A percentile compares a stretch with the other conserved stretches of the same genome.
Evolutionary conservation across 2,113 vertebrate genomes (phyloP).

Genomic region (Erythrocercus mccallii): DNA sequence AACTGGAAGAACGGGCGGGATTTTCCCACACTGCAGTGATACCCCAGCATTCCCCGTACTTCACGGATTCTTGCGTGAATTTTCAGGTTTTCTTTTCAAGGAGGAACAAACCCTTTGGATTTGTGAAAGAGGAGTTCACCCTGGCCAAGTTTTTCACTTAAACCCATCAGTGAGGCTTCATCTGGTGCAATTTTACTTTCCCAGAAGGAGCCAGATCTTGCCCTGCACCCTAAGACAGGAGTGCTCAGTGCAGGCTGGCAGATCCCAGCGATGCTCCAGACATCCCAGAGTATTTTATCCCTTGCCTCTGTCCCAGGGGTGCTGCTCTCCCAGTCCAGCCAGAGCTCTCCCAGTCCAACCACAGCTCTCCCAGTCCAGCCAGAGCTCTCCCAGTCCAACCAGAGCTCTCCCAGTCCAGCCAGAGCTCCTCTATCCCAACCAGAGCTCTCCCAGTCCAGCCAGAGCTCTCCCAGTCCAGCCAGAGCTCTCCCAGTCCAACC

Average conservation of each 20-base stretch:
- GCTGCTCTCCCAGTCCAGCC: too few relatives aligned
- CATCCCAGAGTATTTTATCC: too few relatives aligned
- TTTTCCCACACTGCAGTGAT: neutral
- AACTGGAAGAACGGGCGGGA: neutral
- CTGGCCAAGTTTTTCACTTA: neutral
- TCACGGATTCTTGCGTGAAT: fast-evolving
- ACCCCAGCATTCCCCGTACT: neutral
- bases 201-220: neutral
- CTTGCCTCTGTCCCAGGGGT: too few relatives aligned
- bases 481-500: neutral
- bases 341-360: too few relatives aligned
- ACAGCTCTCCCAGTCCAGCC: neutral
- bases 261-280: too few relatives aligned
- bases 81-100: neutral
- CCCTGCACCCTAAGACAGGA: too few relatives aligned
- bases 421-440: too few relatives aligned
- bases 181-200: neutral
- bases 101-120: neutral
- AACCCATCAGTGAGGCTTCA: neutral
- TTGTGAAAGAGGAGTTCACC: neutral
- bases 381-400: too few relatives aligned
- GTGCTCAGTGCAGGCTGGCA: too few relatives aligned
- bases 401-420: too few relatives aligned
- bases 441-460: neutral
- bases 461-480: neutral